Percentiles rank a stretch among this genome's conserved stretches.
Conservation (phyloP, 2,113 vertebrate genomes). For the Harpagus bidentatus region DNA sequence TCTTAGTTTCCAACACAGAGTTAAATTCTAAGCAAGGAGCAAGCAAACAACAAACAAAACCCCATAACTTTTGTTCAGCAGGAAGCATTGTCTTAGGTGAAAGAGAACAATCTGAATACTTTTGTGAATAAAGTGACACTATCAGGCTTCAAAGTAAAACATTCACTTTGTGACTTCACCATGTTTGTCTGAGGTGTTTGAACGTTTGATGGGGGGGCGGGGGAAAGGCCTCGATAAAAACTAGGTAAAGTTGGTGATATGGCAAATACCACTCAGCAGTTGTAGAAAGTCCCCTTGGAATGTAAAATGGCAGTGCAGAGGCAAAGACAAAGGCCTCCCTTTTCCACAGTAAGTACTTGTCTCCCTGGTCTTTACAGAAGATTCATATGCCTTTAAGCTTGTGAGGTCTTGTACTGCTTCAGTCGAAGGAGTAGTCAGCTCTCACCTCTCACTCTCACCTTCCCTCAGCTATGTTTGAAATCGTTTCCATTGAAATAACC, state of each 20-base stretch:
- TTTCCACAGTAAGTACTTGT: background rate
- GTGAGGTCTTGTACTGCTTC: background rate
- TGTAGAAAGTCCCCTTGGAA: background rate
- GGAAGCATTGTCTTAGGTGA: background rate
- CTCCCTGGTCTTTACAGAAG: background rate
- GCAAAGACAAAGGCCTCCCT: background rate
- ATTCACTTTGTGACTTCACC: background rate
- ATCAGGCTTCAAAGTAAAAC: background rate
- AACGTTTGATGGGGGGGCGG: rapidly evolving
- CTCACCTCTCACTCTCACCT: background rate
- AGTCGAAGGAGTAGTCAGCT: background rate
- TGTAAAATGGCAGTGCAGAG: background rate
- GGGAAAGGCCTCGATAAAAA: background rate
- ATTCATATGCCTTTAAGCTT: background rate
- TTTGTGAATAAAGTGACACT: background rate
- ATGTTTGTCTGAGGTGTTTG: background rate
- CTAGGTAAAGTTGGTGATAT: background rate
- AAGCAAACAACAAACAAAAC: background rate
- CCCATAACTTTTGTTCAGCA: background rate
- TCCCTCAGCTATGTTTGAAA: background rate
- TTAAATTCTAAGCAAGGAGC: background rate
- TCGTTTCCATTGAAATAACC: background rate
- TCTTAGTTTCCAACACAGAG: background rate
- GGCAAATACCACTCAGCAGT: background rate
- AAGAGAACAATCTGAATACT: background rate